phyloP scores from a whole-genome alignment of 1,140 invertebrate species.

The Ericerus pela region DNA sequence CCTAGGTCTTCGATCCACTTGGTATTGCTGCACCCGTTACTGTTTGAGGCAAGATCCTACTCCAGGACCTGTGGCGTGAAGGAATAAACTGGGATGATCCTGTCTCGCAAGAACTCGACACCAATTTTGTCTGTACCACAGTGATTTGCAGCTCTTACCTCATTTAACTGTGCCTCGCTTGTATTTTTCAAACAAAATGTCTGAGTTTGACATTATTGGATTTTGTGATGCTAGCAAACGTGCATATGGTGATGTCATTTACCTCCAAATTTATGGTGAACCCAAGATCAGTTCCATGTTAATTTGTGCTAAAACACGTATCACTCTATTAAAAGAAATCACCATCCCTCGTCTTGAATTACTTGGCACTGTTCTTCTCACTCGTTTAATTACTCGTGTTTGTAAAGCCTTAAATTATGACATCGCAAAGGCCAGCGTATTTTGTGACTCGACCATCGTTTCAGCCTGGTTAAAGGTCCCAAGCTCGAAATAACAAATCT shows the following conservation, averaged over 20 bases:
- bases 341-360: too few species aligned
- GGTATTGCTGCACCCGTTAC: slow-evolving; percentile 29
- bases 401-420: too few species aligned
- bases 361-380: too few species aligned
- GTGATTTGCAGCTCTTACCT: slow-evolving; percentile 22
- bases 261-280: too few species aligned
- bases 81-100: slow-evolving; percentile 29
- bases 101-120: slow-evolving; percentile 17
- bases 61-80: slow-evolving; percentile 28
- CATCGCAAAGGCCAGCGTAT: not conserved
- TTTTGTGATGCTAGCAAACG: slow-evolving; percentile 21
- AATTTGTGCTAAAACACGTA: too few species aligned
- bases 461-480: not conserved
- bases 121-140: slow-evolving; percentile 27
- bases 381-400: too few species aligned
- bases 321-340: too few species aligned
- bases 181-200: slow-evolving; percentile 11
- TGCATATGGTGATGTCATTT: slow-evolving; percentile 19
- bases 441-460: not conserved
- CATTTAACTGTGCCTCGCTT: slow-evolving; percentile 6
- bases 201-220: slow-evolving; percentile 19
- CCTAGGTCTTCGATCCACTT: slow-evolving; percentile 31
- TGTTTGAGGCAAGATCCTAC: slow-evolving; percentile 28
- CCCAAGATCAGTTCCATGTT: too few species aligned
- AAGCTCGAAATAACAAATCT: not conserved